Conservation (phyloP, 2,888 invertebrate genomes). For the Erynnis tages region DNA sequence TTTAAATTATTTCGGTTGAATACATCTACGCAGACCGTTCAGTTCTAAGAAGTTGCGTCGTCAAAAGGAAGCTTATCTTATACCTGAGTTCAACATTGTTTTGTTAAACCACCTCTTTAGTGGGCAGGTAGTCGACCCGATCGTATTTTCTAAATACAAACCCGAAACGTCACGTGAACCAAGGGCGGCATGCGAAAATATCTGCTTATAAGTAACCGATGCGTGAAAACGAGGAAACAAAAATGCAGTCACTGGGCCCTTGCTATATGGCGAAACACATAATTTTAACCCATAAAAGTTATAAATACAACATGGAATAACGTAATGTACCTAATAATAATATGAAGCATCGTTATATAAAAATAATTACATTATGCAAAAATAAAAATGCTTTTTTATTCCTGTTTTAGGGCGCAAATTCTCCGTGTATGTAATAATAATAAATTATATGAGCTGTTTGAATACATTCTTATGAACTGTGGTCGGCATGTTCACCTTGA, state of each 20-base stretch:
- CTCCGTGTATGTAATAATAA: not conserved
- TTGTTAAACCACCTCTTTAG: slow-evolving; percentile 20
- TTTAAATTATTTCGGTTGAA: too few species aligned
- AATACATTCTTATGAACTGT: slow-evolving; percentile 1
- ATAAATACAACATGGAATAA: too few species aligned
- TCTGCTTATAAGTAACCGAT: slow-evolving; percentile 62
- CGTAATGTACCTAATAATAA: too few species aligned
- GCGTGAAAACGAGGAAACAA: not conserved
- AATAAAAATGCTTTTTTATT: too few species aligned
- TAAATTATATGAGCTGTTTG: not conserved
- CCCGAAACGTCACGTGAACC: slow-evolving; percentile 67
- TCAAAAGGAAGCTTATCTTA: not conserved
- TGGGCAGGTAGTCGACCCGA: slow-evolving; percentile 57
- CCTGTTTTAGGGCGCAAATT: too few species aligned
- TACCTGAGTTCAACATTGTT: not conserved
- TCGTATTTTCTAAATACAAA: slow-evolving; percentile 45
- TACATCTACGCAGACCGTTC: not conserved
- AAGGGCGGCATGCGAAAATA: slow-evolving; percentile 73
- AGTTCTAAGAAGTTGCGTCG: slow-evolving; percentile 1
- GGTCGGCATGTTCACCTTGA: slow-evolving; percentile 63
- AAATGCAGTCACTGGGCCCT: not conserved
- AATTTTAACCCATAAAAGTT: not conserved
- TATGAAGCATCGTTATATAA: too few species aligned
- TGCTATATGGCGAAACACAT: not conserved
- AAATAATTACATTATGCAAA: slow-evolving; percentile 36